These are phyloP conservation scores for Isurus oxyrinchus DNA, from an alignment of 2,113 vertebrate species.

Conservation along the genomic window DNA sequence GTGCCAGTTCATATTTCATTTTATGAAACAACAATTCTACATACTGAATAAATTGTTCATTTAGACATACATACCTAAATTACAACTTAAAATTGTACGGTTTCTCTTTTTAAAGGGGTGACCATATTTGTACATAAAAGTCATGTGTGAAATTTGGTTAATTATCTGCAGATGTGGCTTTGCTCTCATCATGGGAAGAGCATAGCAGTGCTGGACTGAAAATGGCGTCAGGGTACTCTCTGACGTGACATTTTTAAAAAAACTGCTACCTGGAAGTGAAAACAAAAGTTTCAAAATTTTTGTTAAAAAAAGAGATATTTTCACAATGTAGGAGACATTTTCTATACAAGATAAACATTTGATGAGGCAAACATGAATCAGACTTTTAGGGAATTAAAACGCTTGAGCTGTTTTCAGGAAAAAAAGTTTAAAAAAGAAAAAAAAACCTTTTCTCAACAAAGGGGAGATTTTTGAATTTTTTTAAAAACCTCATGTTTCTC, in stretches of 20 bases:
- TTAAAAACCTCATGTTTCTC: slow-evolving; percentile 69
- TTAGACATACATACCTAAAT: slow-evolving; percentile 1
- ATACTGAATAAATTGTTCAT: slow-evolving; percentile 1
- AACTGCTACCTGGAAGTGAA: slow-evolving; percentile 33
- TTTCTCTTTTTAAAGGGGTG: not conserved
- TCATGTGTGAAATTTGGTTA: slow-evolving; percentile 17
- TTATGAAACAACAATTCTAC: slow-evolving; percentile 54
- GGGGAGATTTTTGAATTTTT: slow-evolving; percentile 69
- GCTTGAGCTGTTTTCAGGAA: slow-evolving; percentile 35
- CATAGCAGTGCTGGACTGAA: not conserved
- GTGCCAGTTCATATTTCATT: slow-evolving; percentile 61
- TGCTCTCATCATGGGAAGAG: not conserved
- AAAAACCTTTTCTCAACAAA: slow-evolving; percentile 66
- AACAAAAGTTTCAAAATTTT: slow-evolving; percentile 36
- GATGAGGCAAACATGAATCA: slow-evolving; percentile 33
- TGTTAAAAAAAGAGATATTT: slow-evolving; percentile 32
- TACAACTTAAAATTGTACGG: slow-evolving; percentile 10
- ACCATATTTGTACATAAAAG: slow-evolving; percentile 25
- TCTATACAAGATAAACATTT: slow-evolving; percentile 35
- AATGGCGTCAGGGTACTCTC: not conserved
- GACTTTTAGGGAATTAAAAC: slow-evolving; percentile 33
- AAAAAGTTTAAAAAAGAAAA: slow-evolving; percentile 30
- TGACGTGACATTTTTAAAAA: slow-evolving; percentile 13
- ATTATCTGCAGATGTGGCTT: not conserved
- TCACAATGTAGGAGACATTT: slow-evolving; percentile 36